Conservation (phyloP, 2,888 invertebrate species). For the Sabatieria punctata region DNA sequence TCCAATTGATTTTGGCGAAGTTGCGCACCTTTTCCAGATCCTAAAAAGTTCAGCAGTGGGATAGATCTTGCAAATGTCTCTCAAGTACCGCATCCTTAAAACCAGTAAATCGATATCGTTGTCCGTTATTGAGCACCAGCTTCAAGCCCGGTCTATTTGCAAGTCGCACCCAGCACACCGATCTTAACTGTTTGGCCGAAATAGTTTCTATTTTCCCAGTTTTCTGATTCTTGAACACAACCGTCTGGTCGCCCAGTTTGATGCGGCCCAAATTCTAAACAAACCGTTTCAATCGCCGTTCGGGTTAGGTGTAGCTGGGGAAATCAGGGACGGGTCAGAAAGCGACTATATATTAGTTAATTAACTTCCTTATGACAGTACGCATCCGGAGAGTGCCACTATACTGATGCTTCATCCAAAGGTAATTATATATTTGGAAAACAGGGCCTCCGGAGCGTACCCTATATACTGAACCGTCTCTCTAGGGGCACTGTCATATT, state of each 20-base stretch:
- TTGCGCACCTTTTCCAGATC: slow-evolving; percentile 82
- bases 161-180: slow-evolving; percentile 77
- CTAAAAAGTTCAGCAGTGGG: slow-evolving; percentile 36
- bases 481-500: too few relatives aligned
- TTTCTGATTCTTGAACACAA: slow-evolving; percentile 82
- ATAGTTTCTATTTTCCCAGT: slow-evolving; percentile 92
- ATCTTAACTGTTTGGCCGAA: slow-evolving; percentile 61
- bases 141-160: slow-evolving; percentile 75
- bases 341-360: too few relatives aligned
- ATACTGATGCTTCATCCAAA: too few relatives aligned
- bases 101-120: slow-evolving; percentile 73
- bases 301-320: too few relatives aligned
- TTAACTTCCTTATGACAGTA: too few relatives aligned
- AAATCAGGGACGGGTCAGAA: too few relatives aligned
- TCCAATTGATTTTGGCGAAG: slow-evolving; percentile 65
- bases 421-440: too few relatives aligned
- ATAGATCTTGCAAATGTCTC: background rate
- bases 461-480: too few relatives aligned
- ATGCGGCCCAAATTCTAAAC: slow-evolving; percentile 69
- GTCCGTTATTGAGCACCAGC: slow-evolving; percentile 71
- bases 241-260: slow-evolving; percentile 72
- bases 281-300: too few relatives aligned
- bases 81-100: slow-evolving; percentile 61
- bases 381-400: too few relatives aligned
- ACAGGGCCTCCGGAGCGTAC: too few relatives aligned